phyloP scores from a whole-genome alignment of 2,888 invertebrate genomes.

The Nephrocerus scutellatus region DNA sequence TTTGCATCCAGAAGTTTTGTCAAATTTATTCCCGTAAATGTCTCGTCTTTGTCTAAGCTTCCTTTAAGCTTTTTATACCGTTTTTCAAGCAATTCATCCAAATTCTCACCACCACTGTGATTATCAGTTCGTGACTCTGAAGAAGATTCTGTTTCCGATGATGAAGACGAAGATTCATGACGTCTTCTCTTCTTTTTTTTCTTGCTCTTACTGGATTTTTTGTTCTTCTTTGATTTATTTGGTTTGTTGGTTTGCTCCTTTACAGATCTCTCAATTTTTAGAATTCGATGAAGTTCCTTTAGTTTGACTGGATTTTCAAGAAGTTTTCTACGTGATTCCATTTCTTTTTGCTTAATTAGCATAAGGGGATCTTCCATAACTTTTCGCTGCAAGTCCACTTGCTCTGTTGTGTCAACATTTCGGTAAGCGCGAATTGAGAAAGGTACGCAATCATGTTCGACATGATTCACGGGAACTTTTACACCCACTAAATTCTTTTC shows the following conservation, averaged over 20 bases:
- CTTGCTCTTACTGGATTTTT: slow-evolving; percentile 26
- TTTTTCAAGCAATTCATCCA: slow-evolving; percentile 63
- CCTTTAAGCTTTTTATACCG: slow-evolving; percentile 63
- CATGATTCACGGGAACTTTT: slow-evolving; percentile 56
- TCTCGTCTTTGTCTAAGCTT: slow-evolving; percentile 33
- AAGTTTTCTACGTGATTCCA: slow-evolving; percentile 76
- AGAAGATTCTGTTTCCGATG: slow-evolving; percentile 37
- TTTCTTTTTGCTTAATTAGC: slow-evolving; percentile 80
- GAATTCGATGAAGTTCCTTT: slow-evolving; percentile 73
- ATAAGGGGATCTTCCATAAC: slow-evolving; percentile 89
- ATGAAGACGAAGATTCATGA: slow-evolving; percentile 30
- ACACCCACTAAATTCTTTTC: slow-evolving; percentile 35
- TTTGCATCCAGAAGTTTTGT: slow-evolving; percentile 43
- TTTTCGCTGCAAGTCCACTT: slow-evolving; percentile 82
- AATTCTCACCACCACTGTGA: slow-evolving; percentile 44
- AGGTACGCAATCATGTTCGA: slow-evolving; percentile 72
- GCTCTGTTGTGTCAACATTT: slow-evolving; percentile 53
- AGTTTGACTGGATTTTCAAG: slow-evolving; percentile 88
- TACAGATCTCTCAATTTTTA: slow-evolving; percentile 53
- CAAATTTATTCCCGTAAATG: slow-evolving; percentile 34
- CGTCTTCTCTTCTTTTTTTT: slow-evolving; percentile 35
- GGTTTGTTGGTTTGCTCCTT: slow-evolving; percentile 40
- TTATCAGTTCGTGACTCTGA: slow-evolving; percentile 13
- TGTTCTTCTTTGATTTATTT: slow-evolving; percentile 29
- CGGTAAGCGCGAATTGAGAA: slow-evolving; percentile 56